A percentile compares a stretch with the other conserved stretches of the same genome.
Conservation (phyloP, 2,888 invertebrate species). For the Andricus quercusramuli region DNA sequence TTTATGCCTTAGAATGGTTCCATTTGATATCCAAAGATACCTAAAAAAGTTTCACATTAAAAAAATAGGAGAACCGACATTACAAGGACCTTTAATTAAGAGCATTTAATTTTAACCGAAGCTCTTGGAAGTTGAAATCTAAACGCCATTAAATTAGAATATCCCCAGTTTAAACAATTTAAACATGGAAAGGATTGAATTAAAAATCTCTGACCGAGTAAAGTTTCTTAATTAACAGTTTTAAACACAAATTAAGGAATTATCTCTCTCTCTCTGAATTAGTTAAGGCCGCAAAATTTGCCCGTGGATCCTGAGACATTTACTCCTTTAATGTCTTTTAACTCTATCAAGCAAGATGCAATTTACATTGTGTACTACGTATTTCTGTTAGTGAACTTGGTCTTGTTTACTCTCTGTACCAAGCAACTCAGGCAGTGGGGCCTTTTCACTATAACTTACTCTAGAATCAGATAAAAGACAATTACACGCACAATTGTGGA, state of each 20-base stretch:
- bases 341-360: constrained; percentile 3
- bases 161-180: no score
- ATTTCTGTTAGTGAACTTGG: constrained; percentile 29
- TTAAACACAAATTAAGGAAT: constrained; percentile 13
- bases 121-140: no score
- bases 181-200: neutral
- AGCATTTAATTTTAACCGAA: neutral
- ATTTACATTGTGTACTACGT: constrained; percentile 28
- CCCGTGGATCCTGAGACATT: neutral
- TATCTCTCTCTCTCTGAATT: neutral
- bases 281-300: neutral
- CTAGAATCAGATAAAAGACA: neutral
- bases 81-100: neutral
- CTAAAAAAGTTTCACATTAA: no score
- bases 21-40: no score
- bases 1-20: no score
- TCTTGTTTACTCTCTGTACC: constrained; percentile 14
- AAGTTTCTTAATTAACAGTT: constrained; percentile 13
- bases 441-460: neutral
- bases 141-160: no score
- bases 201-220: neutral
- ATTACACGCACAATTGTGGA: neutral
- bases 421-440: neutral
- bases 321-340: constrained; percentile 11
- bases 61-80: neutral